Conservation (phyloP, 2,797 vertebrate genomes). For the Leptodactylus fallax region DNA sequence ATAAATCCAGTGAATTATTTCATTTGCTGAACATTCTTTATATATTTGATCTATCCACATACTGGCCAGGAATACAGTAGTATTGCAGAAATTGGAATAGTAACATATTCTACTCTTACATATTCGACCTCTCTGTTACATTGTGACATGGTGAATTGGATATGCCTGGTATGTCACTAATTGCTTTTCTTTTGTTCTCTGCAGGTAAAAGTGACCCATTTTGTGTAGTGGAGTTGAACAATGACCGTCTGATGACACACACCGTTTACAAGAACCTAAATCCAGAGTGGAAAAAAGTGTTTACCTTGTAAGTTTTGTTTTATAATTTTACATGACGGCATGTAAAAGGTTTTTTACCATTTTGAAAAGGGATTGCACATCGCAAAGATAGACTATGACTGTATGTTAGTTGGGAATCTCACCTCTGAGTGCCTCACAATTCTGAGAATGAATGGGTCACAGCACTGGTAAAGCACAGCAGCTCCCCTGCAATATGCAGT, state of each 20-base stretch:
- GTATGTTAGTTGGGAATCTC: too few relatives aligned
- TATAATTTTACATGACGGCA: neutral
- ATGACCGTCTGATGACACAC: conserved; percentile 94
- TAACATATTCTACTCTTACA: neutral
- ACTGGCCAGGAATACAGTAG: neutral
- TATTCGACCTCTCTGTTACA: neutral
- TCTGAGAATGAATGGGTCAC: too few relatives aligned
- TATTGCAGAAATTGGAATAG: neutral
- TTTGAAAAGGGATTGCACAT: too few relatives aligned
- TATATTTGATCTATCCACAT: neutral
- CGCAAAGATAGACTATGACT: too few relatives aligned
- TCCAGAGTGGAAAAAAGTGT: conserved; percentile 98
- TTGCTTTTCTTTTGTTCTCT: conserved; percentile 64
- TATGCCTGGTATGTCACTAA: conserved; percentile 21
- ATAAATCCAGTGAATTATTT: neutral
- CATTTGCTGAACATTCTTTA: neutral
- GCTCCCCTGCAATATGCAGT: too few relatives aligned
- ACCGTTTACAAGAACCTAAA: conserved; percentile 98
- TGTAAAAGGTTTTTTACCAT: neutral
- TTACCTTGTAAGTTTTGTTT: conserved; percentile 90
- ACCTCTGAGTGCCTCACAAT: too few relatives aligned
- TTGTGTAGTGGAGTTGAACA: conserved; percentile 96
- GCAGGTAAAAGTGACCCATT: conserved; percentile 97
- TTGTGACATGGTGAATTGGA: conserved; percentile 16
- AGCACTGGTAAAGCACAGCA: too few relatives aligned